These are phyloP conservation scores for Aphidius colemani DNA, from an alignment of 2,888 invertebrate species.

Conservation along the genomic window DNA sequence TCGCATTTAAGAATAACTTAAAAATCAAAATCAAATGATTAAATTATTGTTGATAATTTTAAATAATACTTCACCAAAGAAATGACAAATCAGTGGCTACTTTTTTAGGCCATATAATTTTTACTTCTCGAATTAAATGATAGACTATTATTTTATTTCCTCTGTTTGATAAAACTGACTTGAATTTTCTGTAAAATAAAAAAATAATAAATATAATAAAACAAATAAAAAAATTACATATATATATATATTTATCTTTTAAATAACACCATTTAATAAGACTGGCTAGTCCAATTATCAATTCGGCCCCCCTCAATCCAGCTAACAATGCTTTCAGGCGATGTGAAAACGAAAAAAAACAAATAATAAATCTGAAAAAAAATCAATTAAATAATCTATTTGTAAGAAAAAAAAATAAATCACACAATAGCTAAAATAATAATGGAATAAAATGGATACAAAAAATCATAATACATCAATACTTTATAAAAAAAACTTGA, in stretches of 20 bases:
- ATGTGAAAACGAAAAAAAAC: neutral
- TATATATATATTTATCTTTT: slow-evolving; percentile 40
- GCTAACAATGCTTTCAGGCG: slow-evolving; percentile 38
- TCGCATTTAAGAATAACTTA: too few relatives aligned
- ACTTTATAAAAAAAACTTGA: slow-evolving; percentile 13
- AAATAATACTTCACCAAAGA: too few relatives aligned
- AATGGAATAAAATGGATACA: slow-evolving; percentile 26
- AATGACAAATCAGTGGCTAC: too few relatives aligned
- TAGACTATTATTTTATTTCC: slow-evolving; percentile 7
- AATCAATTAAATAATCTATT: slow-evolving; percentile 12
- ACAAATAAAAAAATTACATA: neutral
- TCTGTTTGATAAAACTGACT: slow-evolving; percentile 3
- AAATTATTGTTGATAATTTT: too few relatives aligned
- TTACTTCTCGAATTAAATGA: neutral
- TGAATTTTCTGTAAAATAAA: neutral
- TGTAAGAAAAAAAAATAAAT: slow-evolving; percentile 15
- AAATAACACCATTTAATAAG: slow-evolving; percentile 51
- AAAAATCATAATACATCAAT: neutral
- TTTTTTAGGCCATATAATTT: too few relatives aligned
- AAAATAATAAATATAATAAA: too few relatives aligned
- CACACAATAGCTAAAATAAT: slow-evolving; percentile 18
- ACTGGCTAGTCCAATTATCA: slow-evolving; percentile 56
- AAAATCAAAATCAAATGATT: too few relatives aligned
- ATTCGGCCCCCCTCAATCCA: slow-evolving; percentile 58
- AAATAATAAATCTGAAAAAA: neutral